These are phyloP conservation scores for Heliconius ismenius DNA, from an alignment of 2,888 invertebrate species.

Conservation along the genomic window DNA sequence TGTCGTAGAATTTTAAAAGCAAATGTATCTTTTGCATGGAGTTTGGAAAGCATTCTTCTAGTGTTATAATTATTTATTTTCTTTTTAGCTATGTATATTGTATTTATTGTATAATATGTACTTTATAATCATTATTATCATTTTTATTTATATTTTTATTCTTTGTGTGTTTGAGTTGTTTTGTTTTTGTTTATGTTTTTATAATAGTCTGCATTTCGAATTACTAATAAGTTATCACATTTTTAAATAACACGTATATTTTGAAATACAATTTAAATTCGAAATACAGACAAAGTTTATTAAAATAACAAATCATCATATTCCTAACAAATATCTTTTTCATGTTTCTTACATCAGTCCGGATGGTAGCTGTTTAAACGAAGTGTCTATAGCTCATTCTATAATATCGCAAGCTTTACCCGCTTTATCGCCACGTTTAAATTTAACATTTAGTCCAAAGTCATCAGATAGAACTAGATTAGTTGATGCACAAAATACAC, in stretches of 20 bases:
- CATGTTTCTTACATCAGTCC: constrained; percentile 66
- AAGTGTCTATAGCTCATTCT: constrained; percentile 79
- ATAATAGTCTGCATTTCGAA: constrained; percentile 6
- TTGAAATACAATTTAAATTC: constrained; percentile 16
- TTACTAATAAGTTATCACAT: neutral
- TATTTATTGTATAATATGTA: constrained; percentile 35
- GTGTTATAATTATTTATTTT: constrained; percentile 35
- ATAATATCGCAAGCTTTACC: constrained; percentile 81
- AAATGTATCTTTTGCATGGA: constrained; percentile 51
- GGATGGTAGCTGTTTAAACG: constrained; percentile 80
- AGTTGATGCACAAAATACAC: constrained; percentile 63
- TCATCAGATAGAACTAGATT: constrained; percentile 75
- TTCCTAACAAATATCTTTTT: constrained; percentile 54
- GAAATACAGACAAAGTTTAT: constrained; percentile 25
- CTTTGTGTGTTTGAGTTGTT: constrained; percentile 35
- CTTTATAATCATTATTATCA: constrained; percentile 32
- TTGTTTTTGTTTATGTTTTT: constrained; percentile 13
- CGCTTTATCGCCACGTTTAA: constrained; percentile 74
- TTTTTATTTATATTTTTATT: constrained; percentile 41
- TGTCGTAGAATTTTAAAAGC: constrained; percentile 33
- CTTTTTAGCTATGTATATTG: constrained; percentile 28
- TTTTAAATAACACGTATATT: constrained; percentile 40
- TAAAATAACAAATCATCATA: constrained; percentile 48
- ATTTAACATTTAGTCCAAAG: constrained; percentile 73
- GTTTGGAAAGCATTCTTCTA: constrained; percentile 78